Base-by-base conservation (phyloP, 2,797 vertebrate species). In the Mycteria americana region DNA sequence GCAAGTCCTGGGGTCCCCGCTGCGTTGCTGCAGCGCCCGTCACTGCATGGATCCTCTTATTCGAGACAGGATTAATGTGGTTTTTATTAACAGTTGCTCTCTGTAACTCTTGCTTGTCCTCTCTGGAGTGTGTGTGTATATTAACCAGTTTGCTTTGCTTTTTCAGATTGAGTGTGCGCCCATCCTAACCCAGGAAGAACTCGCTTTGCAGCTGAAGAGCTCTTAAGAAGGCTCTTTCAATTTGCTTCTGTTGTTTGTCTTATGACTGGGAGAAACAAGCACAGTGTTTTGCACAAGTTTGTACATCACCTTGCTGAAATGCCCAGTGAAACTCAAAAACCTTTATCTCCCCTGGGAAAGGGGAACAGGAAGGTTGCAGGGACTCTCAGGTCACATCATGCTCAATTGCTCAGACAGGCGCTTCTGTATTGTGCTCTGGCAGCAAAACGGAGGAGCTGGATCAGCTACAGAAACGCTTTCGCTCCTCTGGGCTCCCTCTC, bases 71-170 rank as follows among this genome's bases (percentile, higher is more conserved):
- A 92, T 97, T 98, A 90, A 94, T 96, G 90, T 70, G 93, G 3
- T 88, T 97, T 96, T 97, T 93, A 98, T 98, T 98, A 98, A 97
- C 97, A 92, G 7, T 94, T 93, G 92, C 93, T 96, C 64, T 97
- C 96, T 93, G 93, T 98, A 96, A 96, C 96, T 90, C 97, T 98
- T 95, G 97, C 97, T 97, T 98, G 91, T 98, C 93, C 96, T 95
- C 95, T 98, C 78, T 94, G 89, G 93, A 97, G 94, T 97, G 96
- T 98, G 98, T 97, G 98, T 98, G 94, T 98, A 94, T 99, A 96
- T 99, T 99, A 99, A 99, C 99, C 98, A 98, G 98, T 99, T 98
- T 99, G 99, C 99, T 98, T 99, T 99, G 99, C 99, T 99, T 98
- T 98, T 99, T 98, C 99, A 99, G 99, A 99, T 99, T 98, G 97